Conservation (phyloP, 2,888 invertebrate genomes). For the Orthosia gracilis region DNA sequence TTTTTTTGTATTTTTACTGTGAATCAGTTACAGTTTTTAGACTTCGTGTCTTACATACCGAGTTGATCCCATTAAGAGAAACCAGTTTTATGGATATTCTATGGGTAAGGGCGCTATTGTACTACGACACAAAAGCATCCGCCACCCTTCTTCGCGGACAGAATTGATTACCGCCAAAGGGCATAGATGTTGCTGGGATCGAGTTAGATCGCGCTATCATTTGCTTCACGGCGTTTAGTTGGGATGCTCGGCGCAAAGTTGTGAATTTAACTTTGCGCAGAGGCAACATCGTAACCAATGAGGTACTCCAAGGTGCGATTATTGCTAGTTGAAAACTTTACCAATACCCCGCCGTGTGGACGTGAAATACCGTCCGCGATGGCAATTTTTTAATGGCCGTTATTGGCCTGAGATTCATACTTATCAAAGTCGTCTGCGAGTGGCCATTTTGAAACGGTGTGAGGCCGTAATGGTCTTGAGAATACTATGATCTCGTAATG, state of each 20-base stretch:
- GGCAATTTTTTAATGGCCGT: slow-evolving; percentile 45
- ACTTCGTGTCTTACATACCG: background rate
- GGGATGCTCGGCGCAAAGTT: background rate
- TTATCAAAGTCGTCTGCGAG: too few relatives aligned
- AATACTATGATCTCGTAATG: too few relatives aligned
- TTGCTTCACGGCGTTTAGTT: slow-evolving; percentile 32
- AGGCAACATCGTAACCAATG: slow-evolving; percentile 98
- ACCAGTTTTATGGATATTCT: background rate
- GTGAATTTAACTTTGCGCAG: slow-evolving; percentile 95
- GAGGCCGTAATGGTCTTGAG: too few relatives aligned
- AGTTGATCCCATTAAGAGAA: background rate
- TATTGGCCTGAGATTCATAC: slow-evolving; percentile 22
- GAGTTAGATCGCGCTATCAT: slow-evolving; percentile 38
- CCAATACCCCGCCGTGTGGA: slow-evolving; percentile 89
- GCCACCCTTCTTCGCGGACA: background rate
- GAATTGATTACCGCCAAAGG: slow-evolving; percentile 8
- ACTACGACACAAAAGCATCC: background rate
- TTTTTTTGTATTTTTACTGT: background rate
- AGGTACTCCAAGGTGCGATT: slow-evolving; percentile 97
- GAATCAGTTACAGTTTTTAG: background rate
- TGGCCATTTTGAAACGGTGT: too few relatives aligned
- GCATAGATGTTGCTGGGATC: slow-evolving; percentile 43
- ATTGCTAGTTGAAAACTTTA: slow-evolving; percentile 98
- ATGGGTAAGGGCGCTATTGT: background rate
- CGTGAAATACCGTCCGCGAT: slow-evolving; percentile 89